These are phyloP conservation scores for Lonchura striata DNA, from an alignment of 2,113 vertebrate genomes.

Conservation along the genomic window DNA sequence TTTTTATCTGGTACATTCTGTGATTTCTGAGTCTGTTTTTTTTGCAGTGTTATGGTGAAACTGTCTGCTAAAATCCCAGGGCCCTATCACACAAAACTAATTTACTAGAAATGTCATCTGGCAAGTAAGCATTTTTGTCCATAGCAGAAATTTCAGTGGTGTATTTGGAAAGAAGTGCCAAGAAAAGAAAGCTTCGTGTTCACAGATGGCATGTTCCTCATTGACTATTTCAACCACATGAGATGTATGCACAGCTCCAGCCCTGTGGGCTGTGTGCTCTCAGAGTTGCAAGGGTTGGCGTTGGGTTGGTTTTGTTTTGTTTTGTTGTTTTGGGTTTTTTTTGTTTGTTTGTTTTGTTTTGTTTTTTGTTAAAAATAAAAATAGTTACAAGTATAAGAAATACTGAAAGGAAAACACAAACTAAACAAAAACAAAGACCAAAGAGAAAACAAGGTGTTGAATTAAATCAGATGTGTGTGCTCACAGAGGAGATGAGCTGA, in stretches of 20 bases:
- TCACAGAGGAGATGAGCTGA: neutral
- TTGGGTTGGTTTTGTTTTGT: no score
- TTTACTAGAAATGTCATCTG: neutral
- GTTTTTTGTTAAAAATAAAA: neutral
- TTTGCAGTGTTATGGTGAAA: neutral
- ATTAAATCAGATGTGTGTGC: neutral
- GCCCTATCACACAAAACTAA: neutral
- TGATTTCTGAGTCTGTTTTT: conserved; percentile 4
- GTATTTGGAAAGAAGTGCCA: neutral
- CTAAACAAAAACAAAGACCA: neutral
- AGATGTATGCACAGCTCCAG: neutral
- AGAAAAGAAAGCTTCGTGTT: neutral
- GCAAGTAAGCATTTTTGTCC: neutral
- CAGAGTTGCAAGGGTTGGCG: neutral
- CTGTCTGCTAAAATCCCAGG: neutral
- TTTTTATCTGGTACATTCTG: neutral
- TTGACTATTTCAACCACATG: neutral
- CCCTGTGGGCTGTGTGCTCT: neutral
- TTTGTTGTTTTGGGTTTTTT: neutral
- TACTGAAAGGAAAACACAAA: neutral
- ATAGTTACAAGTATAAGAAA: neutral
- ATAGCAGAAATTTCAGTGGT: neutral
- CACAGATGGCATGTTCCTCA: neutral
- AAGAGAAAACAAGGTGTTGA: neutral
- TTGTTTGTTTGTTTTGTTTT: neutral